These are phyloP conservation scores for Cynocephalus volans DNA, from an alignment of 2,113 vertebrate species.

Conservation along the genomic window DNA sequence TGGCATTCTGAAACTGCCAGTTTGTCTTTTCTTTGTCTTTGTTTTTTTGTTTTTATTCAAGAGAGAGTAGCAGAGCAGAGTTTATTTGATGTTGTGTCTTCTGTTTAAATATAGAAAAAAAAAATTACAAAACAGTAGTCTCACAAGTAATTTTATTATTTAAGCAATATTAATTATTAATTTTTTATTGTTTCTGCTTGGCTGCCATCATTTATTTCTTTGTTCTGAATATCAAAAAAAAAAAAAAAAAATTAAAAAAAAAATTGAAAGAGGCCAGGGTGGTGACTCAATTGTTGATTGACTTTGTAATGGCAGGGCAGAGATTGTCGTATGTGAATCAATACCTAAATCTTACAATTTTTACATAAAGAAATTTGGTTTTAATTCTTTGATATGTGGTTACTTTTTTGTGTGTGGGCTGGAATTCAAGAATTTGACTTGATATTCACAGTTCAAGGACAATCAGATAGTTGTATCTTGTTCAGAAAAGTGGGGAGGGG, in stretches of 20 bases:
- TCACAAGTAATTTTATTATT: constrained; percentile 41
- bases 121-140: background rate
- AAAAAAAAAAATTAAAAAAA: background rate
- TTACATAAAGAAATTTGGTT: background rate
- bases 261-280: background rate
- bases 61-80: background rate
- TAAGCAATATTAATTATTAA: background rate
- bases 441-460: background rate
- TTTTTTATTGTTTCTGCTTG: background rate
- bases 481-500: background rate
- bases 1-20: background rate
- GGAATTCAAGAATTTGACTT: constrained; percentile 19
- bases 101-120: background rate
- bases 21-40: background rate
- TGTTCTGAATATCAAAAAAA: background rate
- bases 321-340: background rate
- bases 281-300: background rate
- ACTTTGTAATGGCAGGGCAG: background rate
- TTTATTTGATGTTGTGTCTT: background rate
- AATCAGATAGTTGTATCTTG: background rate
- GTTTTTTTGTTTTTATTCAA: constrained; percentile 38
- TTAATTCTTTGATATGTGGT: background rate
- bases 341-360: background rate
- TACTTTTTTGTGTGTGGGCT: background rate
- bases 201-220: constrained; percentile 6